phyloP scores from a whole-genome alignment of 30 jellyfish, hydroid and myxozoan genomes.

The Aurelia sp. region DNA sequence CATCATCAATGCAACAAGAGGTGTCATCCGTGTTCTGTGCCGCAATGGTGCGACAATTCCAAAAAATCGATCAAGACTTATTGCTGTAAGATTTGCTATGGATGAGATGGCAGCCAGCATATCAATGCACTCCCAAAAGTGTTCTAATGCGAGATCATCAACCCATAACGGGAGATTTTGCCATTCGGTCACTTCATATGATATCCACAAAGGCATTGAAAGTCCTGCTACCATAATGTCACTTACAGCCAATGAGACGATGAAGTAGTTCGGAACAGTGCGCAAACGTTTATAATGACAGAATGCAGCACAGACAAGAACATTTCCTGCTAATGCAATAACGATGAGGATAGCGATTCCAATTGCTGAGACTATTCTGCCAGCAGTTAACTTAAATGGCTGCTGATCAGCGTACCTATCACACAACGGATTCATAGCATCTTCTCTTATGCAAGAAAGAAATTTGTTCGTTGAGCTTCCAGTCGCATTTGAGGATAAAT shows the following conservation, averaged over 20 bases:
- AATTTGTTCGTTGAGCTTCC: neutral
- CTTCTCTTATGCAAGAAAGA: too few relatives aligned
- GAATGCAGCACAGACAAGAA: constrained; percentile 91
- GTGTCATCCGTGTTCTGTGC: constrained; percentile 91
- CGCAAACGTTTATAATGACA: constrained; percentile 81
- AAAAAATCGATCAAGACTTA: constrained; percentile 92
- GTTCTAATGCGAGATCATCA: neutral
- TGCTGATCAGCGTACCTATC: neutral
- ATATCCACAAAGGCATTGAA: constrained; percentile 97
- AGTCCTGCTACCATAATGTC: constrained; percentile 87
- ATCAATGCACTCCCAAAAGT: constrained; percentile 78
- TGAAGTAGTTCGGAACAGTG: constrained; percentile 79
- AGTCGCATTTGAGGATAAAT: neutral
- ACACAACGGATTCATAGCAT: constrained; percentile 11
- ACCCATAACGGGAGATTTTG: constrained; percentile 52
- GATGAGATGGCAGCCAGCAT: constrained; percentile 90
- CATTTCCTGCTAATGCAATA: constrained; percentile 82
- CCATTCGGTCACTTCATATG: constrained; percentile 74
- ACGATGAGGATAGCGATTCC: constrained; percentile 75
- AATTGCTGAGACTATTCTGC: constrained; percentile 68
- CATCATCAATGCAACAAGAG: constrained; percentile 48
- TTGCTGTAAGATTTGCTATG: constrained; percentile 86
- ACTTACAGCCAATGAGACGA: constrained; percentile 88
- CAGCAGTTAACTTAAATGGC: constrained; percentile 59
- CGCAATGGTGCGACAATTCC: constrained; percentile 87